Conservation (phyloP, 2,113 vertebrate species). For the Ondatra zibethicus region DNA sequence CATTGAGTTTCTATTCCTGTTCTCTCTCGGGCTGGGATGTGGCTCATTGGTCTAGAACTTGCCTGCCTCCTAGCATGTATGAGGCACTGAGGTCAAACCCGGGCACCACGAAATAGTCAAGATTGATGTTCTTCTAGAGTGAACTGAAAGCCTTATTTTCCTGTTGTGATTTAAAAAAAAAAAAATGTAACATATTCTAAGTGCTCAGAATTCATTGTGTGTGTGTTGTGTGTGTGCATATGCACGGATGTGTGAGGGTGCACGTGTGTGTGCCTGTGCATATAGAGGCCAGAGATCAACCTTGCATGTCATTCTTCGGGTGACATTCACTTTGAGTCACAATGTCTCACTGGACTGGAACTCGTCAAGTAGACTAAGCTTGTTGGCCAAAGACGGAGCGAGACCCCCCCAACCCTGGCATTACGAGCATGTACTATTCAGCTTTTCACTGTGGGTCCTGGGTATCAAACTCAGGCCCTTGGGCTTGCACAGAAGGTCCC, state of each 20-base stretch:
- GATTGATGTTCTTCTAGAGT: neutral
- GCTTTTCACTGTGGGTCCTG: no score
- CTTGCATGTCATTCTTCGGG: neutral
- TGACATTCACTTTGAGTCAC: neutral
- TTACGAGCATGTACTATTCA: neutral
- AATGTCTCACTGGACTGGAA: neutral
- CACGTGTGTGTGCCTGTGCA: neutral
- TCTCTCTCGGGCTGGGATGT: neutral
- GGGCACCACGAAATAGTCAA: neutral
- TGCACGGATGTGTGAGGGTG: neutral
- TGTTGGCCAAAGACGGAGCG: neutral
- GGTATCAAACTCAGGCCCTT: neutral
- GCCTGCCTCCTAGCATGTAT: neutral
- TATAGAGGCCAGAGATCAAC: neutral
- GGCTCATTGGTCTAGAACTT: neutral
- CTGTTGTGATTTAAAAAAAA: no score
- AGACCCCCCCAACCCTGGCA: neutral
- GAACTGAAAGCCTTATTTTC: neutral
- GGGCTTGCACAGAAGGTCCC: neutral
- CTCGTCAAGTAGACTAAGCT: neutral
- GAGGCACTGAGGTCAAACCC: neutral
- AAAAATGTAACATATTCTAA: neutral
- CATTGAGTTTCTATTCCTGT: neutral
- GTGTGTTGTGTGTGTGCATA: neutral
- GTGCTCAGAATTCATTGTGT: neutral